Evolutionary conservation across 2,113 vertebrate species (phyloP).

Genomic region (Lethenteron reissneri): DNA sequence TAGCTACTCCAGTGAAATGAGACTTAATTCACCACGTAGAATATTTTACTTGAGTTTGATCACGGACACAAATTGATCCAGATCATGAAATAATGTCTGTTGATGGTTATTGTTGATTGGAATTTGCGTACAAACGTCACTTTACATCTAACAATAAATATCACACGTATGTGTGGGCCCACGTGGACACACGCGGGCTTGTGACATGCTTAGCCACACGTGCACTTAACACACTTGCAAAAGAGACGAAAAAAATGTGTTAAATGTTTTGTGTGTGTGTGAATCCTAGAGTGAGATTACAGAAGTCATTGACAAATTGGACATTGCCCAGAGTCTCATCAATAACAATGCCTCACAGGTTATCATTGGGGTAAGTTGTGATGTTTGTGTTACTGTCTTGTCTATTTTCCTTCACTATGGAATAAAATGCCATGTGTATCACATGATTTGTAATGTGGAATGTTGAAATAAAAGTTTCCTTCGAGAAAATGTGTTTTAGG

Average conservation of each 20-base stretch:
- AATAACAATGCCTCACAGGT: conserved; percentile 34
- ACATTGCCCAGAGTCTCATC: conserved; percentile 48
- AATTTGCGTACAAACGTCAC: too few relatives aligned
- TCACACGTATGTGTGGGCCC: neutral
- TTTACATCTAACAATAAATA: neutral
- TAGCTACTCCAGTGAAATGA: neutral
- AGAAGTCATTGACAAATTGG: conserved; percentile 27
- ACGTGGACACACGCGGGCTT: too few relatives aligned
- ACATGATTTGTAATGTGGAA: neutral
- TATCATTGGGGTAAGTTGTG: conserved; percentile 31
- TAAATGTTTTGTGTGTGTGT: conserved; percentile 6
- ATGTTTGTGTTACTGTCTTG: neutral
- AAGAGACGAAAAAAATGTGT: too few relatives aligned
- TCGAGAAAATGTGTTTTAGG: neutral
- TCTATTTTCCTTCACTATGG: too few relatives aligned
- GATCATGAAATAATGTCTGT: neutral
- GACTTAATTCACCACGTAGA: neutral
- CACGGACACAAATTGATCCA: neutral
- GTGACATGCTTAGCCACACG: too few relatives aligned
- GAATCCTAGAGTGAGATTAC: conserved; percentile 35
- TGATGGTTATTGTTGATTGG: neutral
- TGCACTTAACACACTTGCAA: too few relatives aligned
- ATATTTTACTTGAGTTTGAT: neutral
- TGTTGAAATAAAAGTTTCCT: neutral
- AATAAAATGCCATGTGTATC: too few relatives aligned